Evolutionary conservation across 2,797 vertebrate species (phyloP), one percentile per base, ranked within the genome.

Genomic region (Pitangus sulphuratus): DNA sequence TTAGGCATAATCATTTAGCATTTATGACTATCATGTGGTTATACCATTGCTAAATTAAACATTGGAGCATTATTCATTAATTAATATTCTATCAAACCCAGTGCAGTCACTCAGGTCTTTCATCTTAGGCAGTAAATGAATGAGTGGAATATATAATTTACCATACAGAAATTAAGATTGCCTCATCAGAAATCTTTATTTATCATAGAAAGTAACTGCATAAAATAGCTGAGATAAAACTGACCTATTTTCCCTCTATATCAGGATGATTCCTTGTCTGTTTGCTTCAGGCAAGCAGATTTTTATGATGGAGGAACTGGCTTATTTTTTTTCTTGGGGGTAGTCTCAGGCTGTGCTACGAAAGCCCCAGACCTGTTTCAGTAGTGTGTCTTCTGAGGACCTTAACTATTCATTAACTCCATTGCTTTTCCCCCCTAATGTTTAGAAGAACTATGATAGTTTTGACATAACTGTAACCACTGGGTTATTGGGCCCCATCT

Each of bases 31-130:
- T 64, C 71, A 58, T 60, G 35, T 86, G 58, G 30, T 72, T 81
- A 93, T 79, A 83, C 45, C 17, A 62, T 42, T 89, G 61, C 79
- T 96, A 78, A 94, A 80, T 91, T 87, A 58, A 72, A 48, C 50
- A 82, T 42, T 75, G 51, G 51, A 84, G n/a, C 51, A 3, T 81
- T 85, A 79, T 11, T 33, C 58, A 40, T 86, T 48, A 87, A 84
- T 95, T 94, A 96, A 70, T 69, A 61, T 81, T 80, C 51, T 60
- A 71, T 75, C 72, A 87, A 83, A 84, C 53, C 7, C 26, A 90
- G 6, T 70, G 62, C 57, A 80, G 45, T 61, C 39, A 79, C 69
- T 77, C n/a, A 74, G 64, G 78, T 84, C 80, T 93, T 95, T 95
- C 83, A 89, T 82, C 77, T 94, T 84, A 77, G 42, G 86, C 53